These are phyloP conservation scores for Mirza zaza DNA, from an alignment of 2,113 vertebrate species.

Conservation along the genomic window DNA sequence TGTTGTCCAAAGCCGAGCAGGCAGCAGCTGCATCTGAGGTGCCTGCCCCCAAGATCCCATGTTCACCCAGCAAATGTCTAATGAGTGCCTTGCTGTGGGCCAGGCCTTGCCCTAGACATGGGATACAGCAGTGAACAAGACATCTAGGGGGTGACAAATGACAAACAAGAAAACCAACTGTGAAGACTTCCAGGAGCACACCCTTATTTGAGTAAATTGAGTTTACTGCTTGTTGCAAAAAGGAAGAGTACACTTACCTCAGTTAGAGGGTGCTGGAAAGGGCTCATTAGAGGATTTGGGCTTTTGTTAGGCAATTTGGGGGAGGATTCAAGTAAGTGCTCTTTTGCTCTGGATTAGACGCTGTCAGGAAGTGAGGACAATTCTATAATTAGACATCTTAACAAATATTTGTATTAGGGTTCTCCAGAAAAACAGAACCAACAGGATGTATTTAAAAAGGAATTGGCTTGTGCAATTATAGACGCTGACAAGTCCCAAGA, in stretches of 20 bases:
- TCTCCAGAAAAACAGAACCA: background rate
- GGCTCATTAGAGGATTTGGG: background rate
- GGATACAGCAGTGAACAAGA: background rate
- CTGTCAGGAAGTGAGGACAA: background rate
- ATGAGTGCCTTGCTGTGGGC: background rate
- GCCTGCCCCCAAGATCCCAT: background rate
- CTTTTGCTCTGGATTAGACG: background rate
- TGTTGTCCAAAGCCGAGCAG: background rate
- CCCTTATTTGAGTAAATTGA: background rate
- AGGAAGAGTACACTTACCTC: background rate
- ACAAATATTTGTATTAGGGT: background rate
- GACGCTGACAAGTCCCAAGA: background rate
- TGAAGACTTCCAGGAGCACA: background rate
- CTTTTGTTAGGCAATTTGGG: background rate
- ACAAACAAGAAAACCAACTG: background rate
- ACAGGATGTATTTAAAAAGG: background rate
- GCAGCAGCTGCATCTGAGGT: background rate
- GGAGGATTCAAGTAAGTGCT: background rate
- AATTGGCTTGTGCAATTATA: background rate
- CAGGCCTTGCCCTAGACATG: background rate
- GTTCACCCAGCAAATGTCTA: background rate
- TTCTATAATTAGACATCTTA: background rate
- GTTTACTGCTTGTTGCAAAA: background rate
- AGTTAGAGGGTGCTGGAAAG: background rate
- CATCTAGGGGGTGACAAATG: background rate